Conservation (phyloP, 2,888 invertebrate species). For the Ochropacha duplaris region DNA sequence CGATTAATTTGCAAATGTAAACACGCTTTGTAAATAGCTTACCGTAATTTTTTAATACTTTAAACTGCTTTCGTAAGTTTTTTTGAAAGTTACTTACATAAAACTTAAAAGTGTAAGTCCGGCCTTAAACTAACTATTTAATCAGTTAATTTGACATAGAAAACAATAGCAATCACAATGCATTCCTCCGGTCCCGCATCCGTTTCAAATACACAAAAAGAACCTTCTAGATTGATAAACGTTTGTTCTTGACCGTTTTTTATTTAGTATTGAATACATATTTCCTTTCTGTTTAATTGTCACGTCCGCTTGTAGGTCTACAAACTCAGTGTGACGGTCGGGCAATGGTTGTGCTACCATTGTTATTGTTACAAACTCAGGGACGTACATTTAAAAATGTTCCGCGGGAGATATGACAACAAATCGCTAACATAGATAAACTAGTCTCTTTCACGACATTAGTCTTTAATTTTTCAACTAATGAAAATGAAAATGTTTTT, state of each 20-base stretch:
- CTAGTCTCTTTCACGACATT: neutral
- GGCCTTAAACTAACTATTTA: too few relatives aligned
- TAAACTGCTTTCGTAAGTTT: too few relatives aligned
- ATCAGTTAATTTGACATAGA: too few relatives aligned
- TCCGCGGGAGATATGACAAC: slow-evolving; percentile 6
- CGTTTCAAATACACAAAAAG: neutral
- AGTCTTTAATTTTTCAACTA: neutral
- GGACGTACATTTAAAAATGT: slow-evolving; percentile 17
- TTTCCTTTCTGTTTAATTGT: slow-evolving; percentile 64
- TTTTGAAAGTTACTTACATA: too few relatives aligned
- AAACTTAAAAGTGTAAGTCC: too few relatives aligned
- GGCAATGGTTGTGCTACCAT: slow-evolving; percentile 16
- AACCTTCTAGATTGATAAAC: slow-evolving; percentile 26
- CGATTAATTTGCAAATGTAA: too few relatives aligned
- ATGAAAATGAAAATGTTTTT: too few relatives aligned
- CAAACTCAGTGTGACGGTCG: slow-evolving; percentile 1
- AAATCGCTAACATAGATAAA: too few relatives aligned
- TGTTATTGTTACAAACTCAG: slow-evolving; percentile 18
- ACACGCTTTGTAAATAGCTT: too few relatives aligned
- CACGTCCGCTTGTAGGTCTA: slow-evolving; percentile 46
- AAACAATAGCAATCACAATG: neutral
- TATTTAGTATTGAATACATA: slow-evolving; percentile 39
- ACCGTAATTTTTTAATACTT: too few relatives aligned
- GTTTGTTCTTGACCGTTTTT: slow-evolving; percentile 35
- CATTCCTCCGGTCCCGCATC: neutral